Evolutionary conservation across 37 sponge, comb jelly and placozoan species (phyloP).

Genomic region (Agelas oroides): DNA sequence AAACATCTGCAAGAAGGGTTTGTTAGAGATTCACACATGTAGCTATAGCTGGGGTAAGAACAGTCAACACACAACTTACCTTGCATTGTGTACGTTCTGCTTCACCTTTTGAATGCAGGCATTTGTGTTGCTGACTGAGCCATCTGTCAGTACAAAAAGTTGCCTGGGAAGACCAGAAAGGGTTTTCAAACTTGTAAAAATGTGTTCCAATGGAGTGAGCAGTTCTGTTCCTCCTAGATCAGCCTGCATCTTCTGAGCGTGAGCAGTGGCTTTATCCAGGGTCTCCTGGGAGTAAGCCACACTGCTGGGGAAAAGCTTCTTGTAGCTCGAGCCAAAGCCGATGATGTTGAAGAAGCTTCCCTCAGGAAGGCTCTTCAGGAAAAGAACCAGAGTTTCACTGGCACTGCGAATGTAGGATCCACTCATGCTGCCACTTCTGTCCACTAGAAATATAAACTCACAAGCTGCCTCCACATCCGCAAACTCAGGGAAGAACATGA

Average conservation of each 20-base stretch:
- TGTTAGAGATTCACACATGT: background rate
- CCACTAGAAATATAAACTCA: conserved; percentile 79
- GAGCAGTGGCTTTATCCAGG: conserved; percentile 56
- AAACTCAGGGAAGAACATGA: conserved; percentile 76
- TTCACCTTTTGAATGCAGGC: conserved; percentile 51
- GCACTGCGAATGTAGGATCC: conserved; percentile 66
- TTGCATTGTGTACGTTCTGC: conserved; percentile 39
- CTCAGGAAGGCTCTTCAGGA: conserved; percentile 79
- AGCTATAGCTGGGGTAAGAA: background rate
- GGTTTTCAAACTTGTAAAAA: conserved; percentile 36
- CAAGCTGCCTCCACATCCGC: conserved; percentile 37
- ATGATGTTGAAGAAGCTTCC: conserved; percentile 82
- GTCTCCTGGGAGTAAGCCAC: conserved; percentile 61
- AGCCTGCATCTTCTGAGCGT: conserved; percentile 55
- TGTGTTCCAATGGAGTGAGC: conserved; percentile 63
- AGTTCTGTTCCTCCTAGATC: conserved; percentile 80
- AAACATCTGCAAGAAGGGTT: conserved; percentile 38
- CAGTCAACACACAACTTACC: conserved; percentile 23
- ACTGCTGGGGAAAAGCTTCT: conserved; percentile 65
- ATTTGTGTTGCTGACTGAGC: conserved; percentile 68
- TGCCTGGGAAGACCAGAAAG: conserved; percentile 47
- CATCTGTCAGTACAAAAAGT: conserved; percentile 78
- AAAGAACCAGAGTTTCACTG: conserved; percentile 70
- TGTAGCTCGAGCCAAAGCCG: conserved; percentile 66
- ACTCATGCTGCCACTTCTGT: conserved; percentile 87